Conservation (phyloP, 2,113 vertebrate species). For the Antigone vipio region DNA sequence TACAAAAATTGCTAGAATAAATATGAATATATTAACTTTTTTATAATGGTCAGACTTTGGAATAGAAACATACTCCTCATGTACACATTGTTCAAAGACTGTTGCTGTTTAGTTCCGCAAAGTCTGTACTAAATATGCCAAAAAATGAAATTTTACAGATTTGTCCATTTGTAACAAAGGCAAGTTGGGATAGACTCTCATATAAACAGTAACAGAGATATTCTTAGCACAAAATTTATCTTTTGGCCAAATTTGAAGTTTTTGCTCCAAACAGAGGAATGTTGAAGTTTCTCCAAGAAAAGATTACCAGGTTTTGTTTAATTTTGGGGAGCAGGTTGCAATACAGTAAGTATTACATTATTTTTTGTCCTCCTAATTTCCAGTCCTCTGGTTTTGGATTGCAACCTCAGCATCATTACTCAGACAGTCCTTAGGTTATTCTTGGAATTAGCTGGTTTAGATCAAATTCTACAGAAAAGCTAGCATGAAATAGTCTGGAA, state of each 20-base stretch:
- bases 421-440: background rate
- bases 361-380: background rate
- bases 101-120: background rate
- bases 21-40: background rate
- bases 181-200: background rate
- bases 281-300: background rate
- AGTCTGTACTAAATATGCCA: background rate
- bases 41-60: background rate
- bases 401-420: background rate
- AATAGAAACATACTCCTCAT: background rate
- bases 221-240: background rate
- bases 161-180: background rate
- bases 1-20: background rate
- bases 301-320: background rate
- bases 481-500: background rate
- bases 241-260: background rate
- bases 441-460: background rate
- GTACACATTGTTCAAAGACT: background rate
- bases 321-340: background rate
- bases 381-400: background rate
- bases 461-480: background rate
- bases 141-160: background rate
- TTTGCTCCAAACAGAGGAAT: background rate
- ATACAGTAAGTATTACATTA: background rate
- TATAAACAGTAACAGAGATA: background rate